Evolutionary conservation across 2,113 vertebrate species (phyloP), one percentile per base, ranked within the genome.

Genomic region (Stomatorhinus ivindoensis): DNA sequence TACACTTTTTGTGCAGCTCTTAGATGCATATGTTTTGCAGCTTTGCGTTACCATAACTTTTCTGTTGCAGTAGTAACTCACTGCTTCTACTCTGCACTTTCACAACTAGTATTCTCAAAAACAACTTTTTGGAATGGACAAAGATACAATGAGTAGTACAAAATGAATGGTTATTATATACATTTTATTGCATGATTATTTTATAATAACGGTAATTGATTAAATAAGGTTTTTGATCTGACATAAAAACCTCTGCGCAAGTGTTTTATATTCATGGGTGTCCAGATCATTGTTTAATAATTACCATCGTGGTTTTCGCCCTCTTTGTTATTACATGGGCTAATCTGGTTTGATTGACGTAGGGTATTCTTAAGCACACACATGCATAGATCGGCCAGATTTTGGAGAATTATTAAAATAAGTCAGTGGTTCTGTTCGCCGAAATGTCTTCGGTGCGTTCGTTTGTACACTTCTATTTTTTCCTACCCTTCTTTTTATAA

Each of bases 401-500:
- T 51, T 90, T 87, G 47, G 73, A 88, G 87, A 91, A 89, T 90
- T 73, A 87, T 86, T 65, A 89, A 73, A 90, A 88, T 42, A 86
- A 51, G 65, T n/a, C 21, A 76, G 88, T 87, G 90, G 73, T 89
- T 90, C 88, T 84, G 73, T 87, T 82, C 35, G 88, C 65, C 39
- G 53, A 31, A 58, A 46, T 90, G 91, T 86, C 76, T 91, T 87
- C 65, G 42, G 80, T 73, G 89, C 80, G 86, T 86, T 93, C 87
- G 90, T 90, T 89, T 89, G 86, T 88, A 85, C 86, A 90, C 91
- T 91, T 91, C 55, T 90, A 88, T 90, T 89, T 82, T 82, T 85
- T 51, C 89, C 89, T 83, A 21, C 88, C 17, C 89, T 88, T 91
- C 91, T 92, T 91, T 94, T 93, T 93, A 92, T 92, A 93, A 92